Evolutionary conservation across 2,797 vertebrate genomes (phyloP).

Genomic region (Atherinosoma microstoma): DNA sequence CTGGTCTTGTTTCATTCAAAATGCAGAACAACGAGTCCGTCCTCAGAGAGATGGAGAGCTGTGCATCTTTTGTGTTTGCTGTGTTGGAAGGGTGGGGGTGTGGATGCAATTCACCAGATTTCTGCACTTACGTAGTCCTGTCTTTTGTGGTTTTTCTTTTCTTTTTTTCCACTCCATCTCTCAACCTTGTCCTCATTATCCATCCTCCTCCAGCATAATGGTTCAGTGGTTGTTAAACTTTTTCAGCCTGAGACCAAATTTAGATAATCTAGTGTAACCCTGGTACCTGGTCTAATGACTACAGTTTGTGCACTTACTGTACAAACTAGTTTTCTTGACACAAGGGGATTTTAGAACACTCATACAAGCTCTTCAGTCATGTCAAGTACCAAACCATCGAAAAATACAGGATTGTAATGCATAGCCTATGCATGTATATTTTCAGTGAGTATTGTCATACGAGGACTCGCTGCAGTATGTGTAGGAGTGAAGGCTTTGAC

Average conservation of each 20-base stretch:
- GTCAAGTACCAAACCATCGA: constrained; percentile 44
- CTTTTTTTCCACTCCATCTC: constrained; percentile 42
- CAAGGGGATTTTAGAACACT: constrained; percentile 27
- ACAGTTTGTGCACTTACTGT: constrained; percentile 29
- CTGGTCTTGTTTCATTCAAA: constrained; percentile 68
- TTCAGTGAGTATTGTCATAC: not conserved
- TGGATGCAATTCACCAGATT: constrained; percentile 58
- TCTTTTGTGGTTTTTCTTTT: constrained; percentile 50
- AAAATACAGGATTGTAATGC: constrained; percentile 5
- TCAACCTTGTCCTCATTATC: constrained; percentile 74
- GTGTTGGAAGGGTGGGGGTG: constrained; percentile 37
- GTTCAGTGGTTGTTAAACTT: constrained; percentile 64
- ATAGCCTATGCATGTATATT: not conserved
- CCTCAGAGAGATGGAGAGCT: constrained; percentile 63
- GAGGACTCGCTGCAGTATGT: constrained; percentile 33
- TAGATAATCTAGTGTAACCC: constrained; percentile 59
- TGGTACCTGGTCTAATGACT: constrained; percentile 70
- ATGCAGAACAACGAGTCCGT: constrained; percentile 59
- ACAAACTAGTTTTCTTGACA: constrained; percentile 46
- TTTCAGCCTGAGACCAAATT: constrained; percentile 65
- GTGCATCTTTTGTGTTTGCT: constrained; percentile 65
- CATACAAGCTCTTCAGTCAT: constrained; percentile 31
- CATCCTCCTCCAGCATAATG: constrained; percentile 64
- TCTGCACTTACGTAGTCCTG: constrained; percentile 29
- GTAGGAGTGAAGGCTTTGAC: constrained; percentile 64